Base-by-base conservation (phyloP, 37 sponge, comb jelly and placozoan species). In the Eunapius fragilis region DNA sequence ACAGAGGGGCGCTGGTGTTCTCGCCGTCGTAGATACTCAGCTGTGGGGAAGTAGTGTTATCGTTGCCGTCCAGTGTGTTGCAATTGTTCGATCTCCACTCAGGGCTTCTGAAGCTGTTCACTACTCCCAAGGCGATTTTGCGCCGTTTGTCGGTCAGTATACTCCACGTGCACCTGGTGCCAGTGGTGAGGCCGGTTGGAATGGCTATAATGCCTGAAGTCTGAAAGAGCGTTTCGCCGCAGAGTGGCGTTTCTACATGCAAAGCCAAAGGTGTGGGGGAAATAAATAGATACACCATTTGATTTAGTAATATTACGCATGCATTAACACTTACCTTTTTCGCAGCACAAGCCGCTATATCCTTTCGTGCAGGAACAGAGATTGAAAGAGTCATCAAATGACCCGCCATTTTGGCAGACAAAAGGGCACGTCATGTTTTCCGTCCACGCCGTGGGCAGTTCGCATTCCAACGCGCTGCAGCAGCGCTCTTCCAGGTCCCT, bases 391-490 rank as follows among this genome's bases (percentile, higher is more conserved):
- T 1, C 6, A n/a, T 38, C 37, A 19, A 74, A 72, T 12, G 26
- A 70, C 2, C 89, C 93, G n/a, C 89, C 87, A 79, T 93, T 93
- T n/a, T 75, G 31, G 50, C 93, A 93, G 23, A 2, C 58, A n/a
- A 87, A 73, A 17, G 80, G 84, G 32, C 93, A 93, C n/a, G 74
- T 49, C 2, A 70, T 37, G 24, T 73, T 73, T 5, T 79, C 75
- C 17, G 89, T 75, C 13, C 26, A 24, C 19, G 82, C 11, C 0
- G 0, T 28, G 14, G 90, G 93, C 26, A 38, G 49, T 22, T 49
- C 30, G 80, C 89, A 93, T 4, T 73, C 73, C 31, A 48, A 24
- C 2, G 37, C 78, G 26, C 72, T 85, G 12, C 89, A 85, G 76
- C 85, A 86, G 0, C 82, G 80, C 72, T 9, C 35, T 50, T 88